These are phyloP conservation scores for Oscheius sp. DNA, from an alignment of 1,140 invertebrate genomes.

Conservation along the genomic window DNA sequence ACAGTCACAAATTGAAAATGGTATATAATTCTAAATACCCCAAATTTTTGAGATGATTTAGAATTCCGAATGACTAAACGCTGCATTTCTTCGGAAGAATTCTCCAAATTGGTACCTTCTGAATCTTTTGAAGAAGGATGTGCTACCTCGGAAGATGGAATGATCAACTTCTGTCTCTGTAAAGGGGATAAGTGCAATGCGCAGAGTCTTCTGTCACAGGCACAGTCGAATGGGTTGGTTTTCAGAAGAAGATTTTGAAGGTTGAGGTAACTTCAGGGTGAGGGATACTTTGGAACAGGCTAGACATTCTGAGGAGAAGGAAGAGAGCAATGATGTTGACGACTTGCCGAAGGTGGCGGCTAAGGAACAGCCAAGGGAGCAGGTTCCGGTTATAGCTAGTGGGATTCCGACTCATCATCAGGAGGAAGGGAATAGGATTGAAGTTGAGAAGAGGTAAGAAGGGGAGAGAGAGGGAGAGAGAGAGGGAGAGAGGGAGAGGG, in stretches of 20 bases:
- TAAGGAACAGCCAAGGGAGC: background rate
- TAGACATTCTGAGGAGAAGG: background rate
- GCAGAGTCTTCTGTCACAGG: conserved; percentile 24
- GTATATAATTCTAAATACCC: no score
- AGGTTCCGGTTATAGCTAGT: background rate
- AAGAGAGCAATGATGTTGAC: background rate
- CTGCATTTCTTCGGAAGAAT: conserved; percentile 22
- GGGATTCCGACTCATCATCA: background rate
- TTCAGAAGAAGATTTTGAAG: background rate
- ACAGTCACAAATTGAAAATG: conserved; percentile 19
- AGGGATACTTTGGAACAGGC: conserved; percentile 12
- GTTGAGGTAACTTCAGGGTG: background rate
- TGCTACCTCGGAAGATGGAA: conserved; percentile 26
- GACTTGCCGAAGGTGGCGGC: background rate
- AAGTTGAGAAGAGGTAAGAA: no score
- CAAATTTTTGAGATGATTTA: background rate
- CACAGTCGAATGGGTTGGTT: conserved; percentile 15
- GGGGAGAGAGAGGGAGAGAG: no score
- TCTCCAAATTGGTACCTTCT: background rate
- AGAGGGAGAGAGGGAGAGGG: no score
- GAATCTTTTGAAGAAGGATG: conserved; percentile 26
- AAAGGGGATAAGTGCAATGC: conserved; percentile 32
- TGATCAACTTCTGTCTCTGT: conserved; percentile 41
- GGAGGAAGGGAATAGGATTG: no score
- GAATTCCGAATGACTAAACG: conserved; percentile 24